These are phyloP conservation scores for Venustoraphidia nigricollis DNA, from an alignment of 2,888 invertebrate species.

Conservation along the genomic window DNA sequence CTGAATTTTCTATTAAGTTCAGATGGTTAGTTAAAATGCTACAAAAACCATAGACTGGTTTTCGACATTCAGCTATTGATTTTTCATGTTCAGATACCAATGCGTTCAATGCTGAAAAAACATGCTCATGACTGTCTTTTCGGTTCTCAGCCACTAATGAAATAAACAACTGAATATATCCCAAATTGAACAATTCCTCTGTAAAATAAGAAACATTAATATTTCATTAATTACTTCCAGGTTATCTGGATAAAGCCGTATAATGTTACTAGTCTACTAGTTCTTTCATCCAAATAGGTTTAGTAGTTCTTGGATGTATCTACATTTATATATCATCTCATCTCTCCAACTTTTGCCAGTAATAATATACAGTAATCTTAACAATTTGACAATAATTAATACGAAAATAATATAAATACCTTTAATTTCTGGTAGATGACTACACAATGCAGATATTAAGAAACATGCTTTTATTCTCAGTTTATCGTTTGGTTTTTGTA, in stretches of 20 bases:
- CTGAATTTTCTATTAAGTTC: constrained; percentile 24
- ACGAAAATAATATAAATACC: constrained; percentile 25
- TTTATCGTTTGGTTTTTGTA: constrained; percentile 39
- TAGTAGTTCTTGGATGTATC: no score
- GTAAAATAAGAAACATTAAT: background rate
- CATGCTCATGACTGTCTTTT: constrained; percentile 30
- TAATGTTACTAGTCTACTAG: no score
- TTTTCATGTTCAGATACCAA: constrained; percentile 28
- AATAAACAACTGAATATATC: constrained; percentile 14
- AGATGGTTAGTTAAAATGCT: constrained; percentile 25
- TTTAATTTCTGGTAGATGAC: constrained; percentile 34
- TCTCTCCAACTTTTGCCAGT: no score
- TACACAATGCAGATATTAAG: constrained; percentile 44
- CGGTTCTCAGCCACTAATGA: constrained; percentile 14
- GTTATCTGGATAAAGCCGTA: no score
- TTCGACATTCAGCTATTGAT: constrained; percentile 26
- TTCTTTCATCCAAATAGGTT: no score
- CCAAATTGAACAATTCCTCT: constrained; percentile 14
- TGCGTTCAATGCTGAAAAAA: constrained; percentile 29
- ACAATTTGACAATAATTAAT: background rate
- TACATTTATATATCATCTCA: no score
- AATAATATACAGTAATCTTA: no score
- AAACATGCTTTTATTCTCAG: constrained; percentile 59
- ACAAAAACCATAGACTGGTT: constrained; percentile 26
- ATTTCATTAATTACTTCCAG: background rate